Percentiles rank a stretch among this genome's conserved stretches.
Evolutionary conservation across 1,140 invertebrate species (phyloP).

Genomic region (Sycophila sp.): DNA sequence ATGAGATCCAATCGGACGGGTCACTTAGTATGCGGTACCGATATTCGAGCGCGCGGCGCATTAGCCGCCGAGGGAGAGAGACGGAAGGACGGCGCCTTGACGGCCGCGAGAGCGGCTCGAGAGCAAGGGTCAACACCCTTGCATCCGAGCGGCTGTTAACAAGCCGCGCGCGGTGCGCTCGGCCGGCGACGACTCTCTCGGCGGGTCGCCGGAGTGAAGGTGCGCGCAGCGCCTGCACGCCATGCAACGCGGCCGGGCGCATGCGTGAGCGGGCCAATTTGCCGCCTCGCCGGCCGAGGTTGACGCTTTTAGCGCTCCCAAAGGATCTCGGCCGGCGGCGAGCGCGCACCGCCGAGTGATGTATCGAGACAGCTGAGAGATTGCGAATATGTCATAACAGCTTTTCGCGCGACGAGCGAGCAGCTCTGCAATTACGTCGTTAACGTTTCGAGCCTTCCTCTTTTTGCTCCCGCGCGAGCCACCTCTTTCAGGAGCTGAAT

Average conservation of each 20-base stretch:
- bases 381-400: conserved; percentile 1
- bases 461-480: neutral
- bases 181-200: too few species aligned
- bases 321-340: neutral
- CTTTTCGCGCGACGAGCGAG: neutral
- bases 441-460: neutral
- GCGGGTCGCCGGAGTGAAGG: too few species aligned
- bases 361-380: conserved; percentile 19
- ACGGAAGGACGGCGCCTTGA: neutral
- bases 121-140: conserved; percentile 54
- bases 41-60: conserved; percentile 50
- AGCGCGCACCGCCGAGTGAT: neutral
- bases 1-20: conserved; percentile 57
- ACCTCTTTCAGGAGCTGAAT: neutral
- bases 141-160: neutral
- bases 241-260: neutral
- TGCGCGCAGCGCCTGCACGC: conserved; percentile 19
- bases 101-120: conserved; percentile 16
- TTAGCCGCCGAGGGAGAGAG: conserved; percentile 41
- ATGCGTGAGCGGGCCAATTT: neutral
- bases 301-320: neutral
- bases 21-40: conserved; percentile 53
- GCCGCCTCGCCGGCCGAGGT: neutral
- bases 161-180: neutral
- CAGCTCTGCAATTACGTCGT: neutral